phyloP scores from a whole-genome alignment of 2,888 invertebrate genomes.

The Machimus atricapillus region DNA sequence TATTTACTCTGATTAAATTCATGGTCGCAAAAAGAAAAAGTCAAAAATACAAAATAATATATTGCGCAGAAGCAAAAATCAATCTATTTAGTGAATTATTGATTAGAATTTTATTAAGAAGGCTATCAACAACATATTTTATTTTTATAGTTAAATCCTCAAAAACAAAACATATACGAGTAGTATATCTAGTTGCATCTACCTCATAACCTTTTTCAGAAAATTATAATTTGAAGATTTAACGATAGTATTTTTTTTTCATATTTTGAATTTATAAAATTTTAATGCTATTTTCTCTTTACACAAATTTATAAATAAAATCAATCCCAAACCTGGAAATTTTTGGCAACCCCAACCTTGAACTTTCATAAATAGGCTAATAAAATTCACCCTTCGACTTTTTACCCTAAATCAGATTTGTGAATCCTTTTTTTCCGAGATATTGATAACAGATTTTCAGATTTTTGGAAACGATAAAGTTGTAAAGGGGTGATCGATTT shows the following conservation, averaged over 20 bases:
- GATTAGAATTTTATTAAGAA: not conserved
- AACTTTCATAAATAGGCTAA: not conserved
- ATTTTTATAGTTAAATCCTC: not conserved
- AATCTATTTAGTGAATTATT: not conserved
- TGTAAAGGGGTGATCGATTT: not conserved
- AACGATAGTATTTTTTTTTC: no score
- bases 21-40: not conserved
- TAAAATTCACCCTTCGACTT: not conserved
- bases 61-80: not conserved
- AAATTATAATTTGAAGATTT: no score
- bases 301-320: not conserved
- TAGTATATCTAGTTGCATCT: no score
- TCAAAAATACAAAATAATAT: not conserved
- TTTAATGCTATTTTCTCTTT: not conserved
- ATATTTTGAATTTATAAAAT: no score
- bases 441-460: conserved; percentile 26
- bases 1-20: not conserved
- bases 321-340: not conserved
- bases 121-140: not conserved
- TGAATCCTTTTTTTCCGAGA: not conserved
- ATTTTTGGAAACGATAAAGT: conserved; percentile 32
- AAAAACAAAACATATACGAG: no score
- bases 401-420: not conserved
- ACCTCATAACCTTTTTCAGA: no score
- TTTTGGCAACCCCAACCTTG: not conserved